Evolutionary conservation across 2,797 vertebrate genomes (phyloP).

Genomic region (Loriculus beryllinus): DNA sequence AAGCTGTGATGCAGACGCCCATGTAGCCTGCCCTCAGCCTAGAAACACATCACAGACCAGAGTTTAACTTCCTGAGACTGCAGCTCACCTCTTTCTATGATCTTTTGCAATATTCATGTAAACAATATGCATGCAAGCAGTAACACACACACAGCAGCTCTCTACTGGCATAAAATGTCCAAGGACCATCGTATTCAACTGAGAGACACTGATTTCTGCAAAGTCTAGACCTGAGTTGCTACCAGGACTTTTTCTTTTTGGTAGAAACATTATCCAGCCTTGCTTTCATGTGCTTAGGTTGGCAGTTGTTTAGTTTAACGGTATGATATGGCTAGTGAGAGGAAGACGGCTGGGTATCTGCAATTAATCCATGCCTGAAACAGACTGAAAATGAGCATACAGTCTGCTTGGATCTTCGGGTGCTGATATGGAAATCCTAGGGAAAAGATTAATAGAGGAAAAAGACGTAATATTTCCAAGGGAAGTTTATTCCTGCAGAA

Average conservation of each 20-base stretch:
- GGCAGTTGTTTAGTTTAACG: background rate
- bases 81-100: background rate
- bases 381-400: background rate
- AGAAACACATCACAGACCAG: background rate
- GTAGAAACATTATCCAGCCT: background rate
- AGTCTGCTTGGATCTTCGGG: background rate
- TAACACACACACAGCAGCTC: background rate
- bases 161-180: background rate
- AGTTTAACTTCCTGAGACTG: background rate
- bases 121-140: background rate
- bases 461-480: background rate
- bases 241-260: background rate
- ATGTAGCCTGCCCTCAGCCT: background rate
- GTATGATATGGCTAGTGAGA: background rate
- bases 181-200: rapidly evolving
- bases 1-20: background rate
- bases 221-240: background rate
- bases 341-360: background rate
- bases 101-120: background rate
- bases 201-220: background rate
- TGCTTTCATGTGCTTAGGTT: background rate
- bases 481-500: conserved; percentile 14
- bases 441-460: conserved; percentile 17
- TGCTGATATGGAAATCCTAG: background rate
- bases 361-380: background rate